A percentile compares a stretch with the other conserved stretches of the same genome.
Evolutionary conservation across 2,888 invertebrate species (phyloP).

Genomic region (Synergus umbraculus): DNA sequence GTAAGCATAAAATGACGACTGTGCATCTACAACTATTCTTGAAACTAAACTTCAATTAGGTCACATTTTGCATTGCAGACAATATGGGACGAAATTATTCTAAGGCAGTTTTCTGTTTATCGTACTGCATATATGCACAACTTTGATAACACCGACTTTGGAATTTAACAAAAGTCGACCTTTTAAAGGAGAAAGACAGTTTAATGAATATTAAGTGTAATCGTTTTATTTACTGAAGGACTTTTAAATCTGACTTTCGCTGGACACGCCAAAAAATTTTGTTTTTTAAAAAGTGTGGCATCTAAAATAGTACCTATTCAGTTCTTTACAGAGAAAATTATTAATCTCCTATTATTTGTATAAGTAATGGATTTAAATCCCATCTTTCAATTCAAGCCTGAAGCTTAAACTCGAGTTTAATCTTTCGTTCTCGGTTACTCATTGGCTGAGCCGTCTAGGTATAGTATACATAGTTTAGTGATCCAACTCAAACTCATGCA

Average conservation of each 20-base stretch:
- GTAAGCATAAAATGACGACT: background rate
- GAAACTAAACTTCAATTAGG: constrained; percentile 34
- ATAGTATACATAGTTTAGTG: background rate
- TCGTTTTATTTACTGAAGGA: too few relatives aligned
- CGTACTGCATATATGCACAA: background rate
- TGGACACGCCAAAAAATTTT: background rate
- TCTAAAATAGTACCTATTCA: background rate
- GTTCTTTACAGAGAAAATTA: background rate
- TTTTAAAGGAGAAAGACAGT: background rate
- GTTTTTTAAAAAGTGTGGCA: background rate
- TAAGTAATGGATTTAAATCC: constrained; percentile 3
- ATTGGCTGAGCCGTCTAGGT: background rate
- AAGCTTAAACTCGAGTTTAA: constrained; percentile 31
- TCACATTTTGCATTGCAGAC: constrained; percentile 7
- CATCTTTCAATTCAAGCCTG: constrained; percentile 25
- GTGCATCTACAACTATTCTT: constrained; percentile 21
- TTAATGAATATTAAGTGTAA: too few relatives aligned
- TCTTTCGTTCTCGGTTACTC: constrained; percentile 14
- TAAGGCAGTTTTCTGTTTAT: constrained; percentile 19
- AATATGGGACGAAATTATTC: constrained; percentile 11
- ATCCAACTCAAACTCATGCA: constrained; percentile 13
- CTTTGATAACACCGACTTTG: background rate
- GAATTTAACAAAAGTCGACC: background rate
- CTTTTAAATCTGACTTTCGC: too few relatives aligned
- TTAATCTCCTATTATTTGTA: background rate